These are phyloP conservation scores for Shinisaurus crocodilurus DNA, from an alignment of 2,113 vertebrate species.

Conservation along the genomic window DNA sequence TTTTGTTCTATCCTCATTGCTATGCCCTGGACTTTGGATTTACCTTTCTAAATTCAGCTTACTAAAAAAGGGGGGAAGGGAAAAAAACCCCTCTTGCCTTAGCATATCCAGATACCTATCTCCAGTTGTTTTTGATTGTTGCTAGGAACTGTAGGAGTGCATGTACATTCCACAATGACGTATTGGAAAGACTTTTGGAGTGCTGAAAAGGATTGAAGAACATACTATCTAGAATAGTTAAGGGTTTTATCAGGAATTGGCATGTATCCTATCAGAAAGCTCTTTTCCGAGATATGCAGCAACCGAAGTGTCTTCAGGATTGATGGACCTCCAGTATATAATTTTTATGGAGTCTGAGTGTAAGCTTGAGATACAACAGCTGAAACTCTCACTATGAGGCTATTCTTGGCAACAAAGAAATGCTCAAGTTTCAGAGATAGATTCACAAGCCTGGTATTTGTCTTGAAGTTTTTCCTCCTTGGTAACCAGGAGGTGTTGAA, in stretches of 20 bases:
- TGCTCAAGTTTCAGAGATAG: constrained; percentile 30
- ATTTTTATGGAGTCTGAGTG: constrained; percentile 19
- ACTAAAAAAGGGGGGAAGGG: not conserved
- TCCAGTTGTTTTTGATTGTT: not conserved
- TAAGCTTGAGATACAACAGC: constrained; percentile 42
- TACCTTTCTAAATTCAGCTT: constrained; percentile 27
- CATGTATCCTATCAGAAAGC: constrained; percentile 10
- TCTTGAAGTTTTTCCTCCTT: not conserved
- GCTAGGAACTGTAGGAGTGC: not conserved
- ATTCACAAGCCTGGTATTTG: constrained; percentile 18
- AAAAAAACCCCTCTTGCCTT: not conserved
- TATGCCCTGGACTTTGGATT: not conserved
- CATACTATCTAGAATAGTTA: not conserved
- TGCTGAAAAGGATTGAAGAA: not conserved
- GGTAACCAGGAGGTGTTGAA: not conserved
- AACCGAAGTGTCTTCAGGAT: not conserved
- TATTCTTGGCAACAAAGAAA: constrained; percentile 44
- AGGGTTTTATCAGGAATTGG: constrained; percentile 22
- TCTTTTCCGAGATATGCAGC: constrained; percentile 35
- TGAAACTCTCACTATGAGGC: constrained; percentile 9
- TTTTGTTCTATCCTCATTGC: not conserved
- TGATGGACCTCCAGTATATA: not conserved
- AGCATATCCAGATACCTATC: not conserved
- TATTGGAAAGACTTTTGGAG: constrained; percentile 6
- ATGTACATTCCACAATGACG: not conserved